phyloP scores from a whole-genome alignment of 1,140 invertebrate genomes.

The Drosophila bifasciata region DNA sequence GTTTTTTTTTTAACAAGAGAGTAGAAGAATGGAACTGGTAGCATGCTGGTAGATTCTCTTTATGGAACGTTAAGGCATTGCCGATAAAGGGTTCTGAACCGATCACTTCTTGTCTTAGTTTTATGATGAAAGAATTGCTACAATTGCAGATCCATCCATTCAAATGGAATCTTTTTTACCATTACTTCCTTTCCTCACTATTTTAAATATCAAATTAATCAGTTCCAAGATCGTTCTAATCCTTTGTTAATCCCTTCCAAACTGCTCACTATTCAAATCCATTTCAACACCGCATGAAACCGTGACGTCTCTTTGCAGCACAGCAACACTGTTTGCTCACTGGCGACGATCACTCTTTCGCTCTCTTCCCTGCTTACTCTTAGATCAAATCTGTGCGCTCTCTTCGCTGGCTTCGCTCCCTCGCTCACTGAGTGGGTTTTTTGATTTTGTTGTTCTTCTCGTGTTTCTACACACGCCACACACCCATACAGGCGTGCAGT shows the following conservation, averaged over 20 bases:
- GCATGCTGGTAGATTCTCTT: slow-evolving; percentile 1
- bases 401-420: slow-evolving; percentile 2
- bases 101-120: too few species aligned
- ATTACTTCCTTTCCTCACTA: too few species aligned
- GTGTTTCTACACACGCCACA: slow-evolving; percentile 53
- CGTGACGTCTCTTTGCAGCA: slow-evolving; percentile 50
- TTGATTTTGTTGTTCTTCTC: slow-evolving; percentile 65
- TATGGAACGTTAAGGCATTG: too few species aligned
- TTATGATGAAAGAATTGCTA: too few species aligned
- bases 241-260: not conserved
- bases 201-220: too few species aligned
- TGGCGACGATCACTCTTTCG: not conserved
- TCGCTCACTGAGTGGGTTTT: slow-evolving; percentile 29
- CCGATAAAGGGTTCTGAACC: too few species aligned
- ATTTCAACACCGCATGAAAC: slow-evolving; percentile 59
- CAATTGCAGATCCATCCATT: too few species aligned
- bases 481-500: not conserved
- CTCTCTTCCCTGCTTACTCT: slow-evolving; percentile 34
- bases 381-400: slow-evolving; percentile 14
- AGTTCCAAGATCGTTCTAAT: too few species aligned
- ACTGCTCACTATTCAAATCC: not conserved
- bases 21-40: slow-evolving; percentile 14
- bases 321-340: slow-evolving; percentile 64
- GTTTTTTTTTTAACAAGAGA: slow-evolving; percentile 21
- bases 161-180: too few species aligned